phyloP scores from a whole-genome alignment of 2,888 invertebrate genomes.

The Trachelus troglodyta region DNA sequence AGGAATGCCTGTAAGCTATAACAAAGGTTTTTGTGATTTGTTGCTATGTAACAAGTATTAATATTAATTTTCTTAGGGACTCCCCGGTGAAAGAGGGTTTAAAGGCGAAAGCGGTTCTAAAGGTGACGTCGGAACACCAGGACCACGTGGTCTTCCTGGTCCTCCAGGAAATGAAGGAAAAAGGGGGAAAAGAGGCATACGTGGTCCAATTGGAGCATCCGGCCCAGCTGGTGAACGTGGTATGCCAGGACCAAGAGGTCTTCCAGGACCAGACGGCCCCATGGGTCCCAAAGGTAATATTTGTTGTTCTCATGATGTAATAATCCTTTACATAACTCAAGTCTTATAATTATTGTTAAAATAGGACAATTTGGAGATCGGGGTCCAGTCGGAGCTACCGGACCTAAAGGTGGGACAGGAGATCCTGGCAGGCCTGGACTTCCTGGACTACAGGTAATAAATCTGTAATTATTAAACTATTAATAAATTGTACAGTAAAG shows the following conservation, averaged over 20 bases:
- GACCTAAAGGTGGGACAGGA: slow-evolving; percentile 73
- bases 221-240: slow-evolving; percentile 83
- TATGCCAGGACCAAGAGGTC: slow-evolving; percentile 73
- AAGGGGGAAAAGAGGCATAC: slow-evolving; percentile 81
- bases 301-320: neutral
- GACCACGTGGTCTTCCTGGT: slow-evolving; percentile 83
- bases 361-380: slow-evolving; percentile 77
- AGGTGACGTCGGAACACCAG: slow-evolving; percentile 79
- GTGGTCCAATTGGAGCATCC: slow-evolving; percentile 80
- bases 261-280: slow-evolving; percentile 83
- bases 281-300: slow-evolving; percentile 76
- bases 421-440: slow-evolving; percentile 73
- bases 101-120: slow-evolving; percentile 84
- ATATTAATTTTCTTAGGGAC: slow-evolving; percentile 69
- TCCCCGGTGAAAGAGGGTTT: slow-evolving; percentile 81
- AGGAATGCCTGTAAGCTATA: slow-evolving; percentile 75
- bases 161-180: slow-evolving; percentile 82
- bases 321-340: neutral
- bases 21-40: neutral
- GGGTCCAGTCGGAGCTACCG: slow-evolving; percentile 69
- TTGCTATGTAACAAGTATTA: neutral
- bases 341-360: neutral
- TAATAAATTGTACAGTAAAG: neutral
- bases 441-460: slow-evolving; percentile 66
- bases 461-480: neutral